A percentile compares a stretch with the other conserved stretches of the same genome.
Conservation (phyloP, 2,113 vertebrate species). For the Verasper variegatus region DNA sequence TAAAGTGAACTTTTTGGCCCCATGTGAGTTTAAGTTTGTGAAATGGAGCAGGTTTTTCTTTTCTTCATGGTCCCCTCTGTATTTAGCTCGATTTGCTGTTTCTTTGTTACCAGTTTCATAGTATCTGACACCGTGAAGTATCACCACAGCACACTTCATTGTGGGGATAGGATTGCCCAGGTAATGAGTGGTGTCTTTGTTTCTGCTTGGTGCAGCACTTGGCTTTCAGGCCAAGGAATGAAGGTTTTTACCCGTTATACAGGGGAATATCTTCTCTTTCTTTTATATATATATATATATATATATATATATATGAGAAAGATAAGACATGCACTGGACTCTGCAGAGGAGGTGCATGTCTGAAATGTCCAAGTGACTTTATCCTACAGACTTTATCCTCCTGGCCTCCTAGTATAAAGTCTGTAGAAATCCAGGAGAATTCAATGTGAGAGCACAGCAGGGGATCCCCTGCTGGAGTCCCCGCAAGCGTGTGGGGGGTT, state of each 20-base stretch:
- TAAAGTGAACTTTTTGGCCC: slow-evolving; percentile 32
- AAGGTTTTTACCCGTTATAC: neutral
- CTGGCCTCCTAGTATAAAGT: too few species aligned
- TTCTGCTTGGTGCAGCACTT: neutral
- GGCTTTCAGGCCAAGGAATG: neutral
- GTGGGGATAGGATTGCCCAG: neutral
- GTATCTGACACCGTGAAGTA: neutral
- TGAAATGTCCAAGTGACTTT: too few species aligned
- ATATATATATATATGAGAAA: too few species aligned
- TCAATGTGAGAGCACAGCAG: too few species aligned
- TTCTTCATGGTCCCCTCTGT: slow-evolving; percentile 7
- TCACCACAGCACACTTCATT: neutral
- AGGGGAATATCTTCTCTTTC: neutral
- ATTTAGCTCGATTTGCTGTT: neutral
- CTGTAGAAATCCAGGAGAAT: too few species aligned
- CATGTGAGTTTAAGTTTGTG: slow-evolving; percentile 12
- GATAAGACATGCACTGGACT: too few species aligned
- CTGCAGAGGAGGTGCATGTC: too few species aligned
- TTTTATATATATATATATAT: neutral
- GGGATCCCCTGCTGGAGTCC: too few species aligned
- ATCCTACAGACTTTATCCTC: too few species aligned
- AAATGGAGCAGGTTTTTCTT: neutral
- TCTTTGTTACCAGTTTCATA: neutral
- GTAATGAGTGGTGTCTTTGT: neutral
- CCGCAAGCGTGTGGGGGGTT: too few species aligned